These are phyloP conservation scores for Molossus molossus DNA, from an alignment of 2,797 vertebrate species.

Conservation along the genomic window DNA sequence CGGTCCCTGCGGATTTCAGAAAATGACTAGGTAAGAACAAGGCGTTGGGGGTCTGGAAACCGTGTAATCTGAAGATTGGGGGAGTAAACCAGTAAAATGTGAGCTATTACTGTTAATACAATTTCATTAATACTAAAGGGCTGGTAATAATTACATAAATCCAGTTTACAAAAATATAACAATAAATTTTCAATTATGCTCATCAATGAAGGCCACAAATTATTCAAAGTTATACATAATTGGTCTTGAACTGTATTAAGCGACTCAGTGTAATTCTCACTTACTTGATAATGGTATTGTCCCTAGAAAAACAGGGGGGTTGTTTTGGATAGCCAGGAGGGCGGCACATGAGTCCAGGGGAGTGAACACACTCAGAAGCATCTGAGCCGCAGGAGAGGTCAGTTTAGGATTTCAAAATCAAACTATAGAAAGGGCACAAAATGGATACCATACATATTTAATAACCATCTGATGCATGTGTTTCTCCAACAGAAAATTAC, in stretches of 20 bases:
- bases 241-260: conserved; percentile 9
- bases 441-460: conserved; percentile 20
- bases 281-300: background rate
- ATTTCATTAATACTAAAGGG: background rate
- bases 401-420: conserved; percentile 21
- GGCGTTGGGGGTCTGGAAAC: background rate
- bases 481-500: conserved; percentile 11
- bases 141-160: background rate
- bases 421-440: conserved; percentile 17
- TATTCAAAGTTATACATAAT: background rate
- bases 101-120: background rate
- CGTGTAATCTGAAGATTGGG: background rate
- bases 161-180: background rate
- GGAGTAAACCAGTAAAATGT: background rate
- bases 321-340: background rate
- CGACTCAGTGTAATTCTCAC: background rate
- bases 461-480: background rate
- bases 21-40: background rate
- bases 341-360: background rate
- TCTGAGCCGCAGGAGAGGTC: background rate
- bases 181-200: background rate
- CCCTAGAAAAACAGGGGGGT: background rate
- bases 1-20: background rate
- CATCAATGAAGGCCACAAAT: background rate
- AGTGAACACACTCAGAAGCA: background rate